Evolutionary conservation across 2,113 vertebrate species (phyloP).

Genomic region (Apus apus): DNA sequence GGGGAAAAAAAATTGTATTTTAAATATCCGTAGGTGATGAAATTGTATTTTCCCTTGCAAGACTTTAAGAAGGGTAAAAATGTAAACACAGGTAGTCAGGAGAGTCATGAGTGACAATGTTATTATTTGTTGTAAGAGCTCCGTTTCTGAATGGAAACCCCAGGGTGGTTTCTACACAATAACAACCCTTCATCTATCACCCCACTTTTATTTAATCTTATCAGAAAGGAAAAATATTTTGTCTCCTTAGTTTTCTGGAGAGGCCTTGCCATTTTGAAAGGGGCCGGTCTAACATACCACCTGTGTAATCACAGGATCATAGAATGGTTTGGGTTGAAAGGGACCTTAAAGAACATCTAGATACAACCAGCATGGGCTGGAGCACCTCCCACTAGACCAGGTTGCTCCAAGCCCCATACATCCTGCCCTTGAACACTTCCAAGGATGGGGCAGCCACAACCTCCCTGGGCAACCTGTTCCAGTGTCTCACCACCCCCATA

Average conservation of each 20-base stretch:
- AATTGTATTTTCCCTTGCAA: background rate
- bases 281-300: rapidly evolving
- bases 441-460: no score
- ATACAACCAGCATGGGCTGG: no score
- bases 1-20: background rate
- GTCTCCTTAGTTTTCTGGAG: background rate
- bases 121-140: background rate
- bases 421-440: no score
- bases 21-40: background rate
- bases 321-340: no score
- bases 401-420: no score
- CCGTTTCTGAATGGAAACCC: background rate
- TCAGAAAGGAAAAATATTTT: background rate
- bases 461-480: no score
- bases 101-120: background rate
- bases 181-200: background rate
- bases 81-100: background rate
- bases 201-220: background rate
- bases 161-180: background rate
- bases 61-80: background rate
- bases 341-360: no score
- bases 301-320: no score
- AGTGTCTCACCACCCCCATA: no score
- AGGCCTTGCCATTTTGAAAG: background rate
- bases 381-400: no score